Percentiles rank a stretch among this genome's conserved stretches.
Evolutionary conservation across 2,888 invertebrate species (phyloP).

Genomic region (Itoplectis maculator): DNA sequence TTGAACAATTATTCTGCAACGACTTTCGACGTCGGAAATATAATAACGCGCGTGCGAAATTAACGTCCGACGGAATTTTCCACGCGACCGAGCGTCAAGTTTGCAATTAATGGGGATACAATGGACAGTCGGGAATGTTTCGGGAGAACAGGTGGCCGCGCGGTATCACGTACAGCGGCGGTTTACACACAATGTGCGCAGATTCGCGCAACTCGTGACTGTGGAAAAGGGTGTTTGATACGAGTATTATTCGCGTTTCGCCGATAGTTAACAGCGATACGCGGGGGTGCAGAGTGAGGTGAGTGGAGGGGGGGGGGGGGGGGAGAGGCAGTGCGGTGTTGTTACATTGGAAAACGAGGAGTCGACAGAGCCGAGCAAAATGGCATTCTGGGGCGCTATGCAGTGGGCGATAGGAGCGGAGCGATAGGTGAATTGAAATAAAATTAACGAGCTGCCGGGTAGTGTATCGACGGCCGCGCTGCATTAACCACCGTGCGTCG

Average conservation of each 20-base stretch:
- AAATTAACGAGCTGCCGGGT: slow-evolving; percentile 40
- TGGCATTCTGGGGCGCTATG: not conserved
- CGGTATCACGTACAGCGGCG: not conserved
- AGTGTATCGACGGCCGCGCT: slow-evolving; percentile 39
- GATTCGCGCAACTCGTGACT: not conserved
- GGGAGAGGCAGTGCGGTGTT: not conserved
- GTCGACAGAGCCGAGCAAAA: slow-evolving; percentile 17
- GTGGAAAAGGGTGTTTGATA: slow-evolving; percentile 9
- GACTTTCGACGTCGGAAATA: not conserved
- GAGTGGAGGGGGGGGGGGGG: not conserved
- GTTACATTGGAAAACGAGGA: slow-evolving; percentile 46
- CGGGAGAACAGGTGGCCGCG: not conserved
- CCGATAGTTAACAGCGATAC: slow-evolving; percentile 50
- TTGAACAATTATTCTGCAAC: not conserved
- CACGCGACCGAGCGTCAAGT: slow-evolving; percentile 21
- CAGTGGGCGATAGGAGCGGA: slow-evolving; percentile 2
- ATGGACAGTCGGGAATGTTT: slow-evolving; percentile 28
- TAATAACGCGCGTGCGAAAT: not conserved
- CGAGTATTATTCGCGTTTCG: slow-evolving; percentile 46
- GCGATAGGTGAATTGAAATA: slow-evolving; percentile 39
- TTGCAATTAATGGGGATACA: slow-evolving; percentile 42
- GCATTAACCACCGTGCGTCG: slow-evolving; percentile 5
- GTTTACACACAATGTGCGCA: not conserved
- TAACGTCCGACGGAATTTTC: slow-evolving; percentile 6
- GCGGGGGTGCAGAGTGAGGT: not conserved